These are phyloP conservation scores for Horisme vitalbata DNA, from an alignment of 2,888 invertebrate genomes.

Conservation along the genomic window DNA sequence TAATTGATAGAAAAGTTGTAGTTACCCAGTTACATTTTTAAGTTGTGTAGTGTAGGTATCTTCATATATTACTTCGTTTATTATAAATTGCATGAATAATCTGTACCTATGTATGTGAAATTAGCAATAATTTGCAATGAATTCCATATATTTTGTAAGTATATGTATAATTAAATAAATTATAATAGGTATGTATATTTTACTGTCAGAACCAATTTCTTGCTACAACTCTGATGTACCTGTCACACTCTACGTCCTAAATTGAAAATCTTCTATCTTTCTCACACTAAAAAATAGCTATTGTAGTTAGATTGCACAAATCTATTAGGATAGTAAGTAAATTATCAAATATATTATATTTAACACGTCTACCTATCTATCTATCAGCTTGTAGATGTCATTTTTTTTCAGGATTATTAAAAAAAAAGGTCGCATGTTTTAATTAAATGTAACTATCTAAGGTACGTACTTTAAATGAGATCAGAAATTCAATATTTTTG, in stretches of 20 bases:
- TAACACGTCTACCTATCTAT: conserved; percentile 26
- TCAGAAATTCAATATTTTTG: background rate
- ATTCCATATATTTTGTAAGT: background rate
- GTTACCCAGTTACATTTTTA: no score
- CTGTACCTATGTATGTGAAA: no score
- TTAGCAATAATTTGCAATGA: no score
- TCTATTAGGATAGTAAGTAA: conserved; percentile 37
- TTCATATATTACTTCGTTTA: no score
- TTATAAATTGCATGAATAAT: no score
- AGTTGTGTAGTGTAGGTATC: no score
- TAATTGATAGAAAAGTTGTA: no score
- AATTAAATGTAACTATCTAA: background rate
- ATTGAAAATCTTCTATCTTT: conserved; percentile 38
- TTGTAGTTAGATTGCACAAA: conserved; percentile 55
- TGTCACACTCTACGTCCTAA: conserved; percentile 31
- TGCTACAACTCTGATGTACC: conserved; percentile 26
- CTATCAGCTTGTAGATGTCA: conserved; percentile 9
- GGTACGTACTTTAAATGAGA: no score
- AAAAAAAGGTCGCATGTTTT: background rate
- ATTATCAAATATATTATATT: conserved; percentile 37
- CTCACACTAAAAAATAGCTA: conserved; percentile 51
- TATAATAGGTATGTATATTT: conserved; percentile 13
- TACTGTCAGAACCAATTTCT: conserved; percentile 16
- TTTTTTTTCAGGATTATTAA: background rate
- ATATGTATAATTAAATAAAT: background rate